Conservation (phyloP, 1,140 invertebrate genomes). For the Eumeta japonica region DNA sequence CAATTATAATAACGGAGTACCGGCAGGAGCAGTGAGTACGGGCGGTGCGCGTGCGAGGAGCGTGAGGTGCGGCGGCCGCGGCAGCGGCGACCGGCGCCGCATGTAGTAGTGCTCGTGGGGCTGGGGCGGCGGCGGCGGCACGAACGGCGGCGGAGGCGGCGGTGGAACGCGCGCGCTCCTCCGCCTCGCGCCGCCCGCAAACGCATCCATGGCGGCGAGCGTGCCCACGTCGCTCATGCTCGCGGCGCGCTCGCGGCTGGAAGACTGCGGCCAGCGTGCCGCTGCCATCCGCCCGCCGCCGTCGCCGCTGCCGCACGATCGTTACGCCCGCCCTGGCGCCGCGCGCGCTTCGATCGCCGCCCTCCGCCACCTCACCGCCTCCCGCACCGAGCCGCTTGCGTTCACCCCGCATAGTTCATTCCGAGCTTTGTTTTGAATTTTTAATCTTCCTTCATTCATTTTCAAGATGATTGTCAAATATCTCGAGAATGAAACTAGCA, state of each 20-base stretch:
- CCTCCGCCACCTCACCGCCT: constrained; percentile 43
- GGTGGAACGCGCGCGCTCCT: constrained; percentile 45
- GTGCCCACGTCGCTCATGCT: constrained; percentile 54
- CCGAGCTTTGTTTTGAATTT: constrained; percentile 55
- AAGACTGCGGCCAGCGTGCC: constrained; percentile 57
- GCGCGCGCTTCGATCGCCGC: constrained; percentile 51
- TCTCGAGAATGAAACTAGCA: too few species aligned
- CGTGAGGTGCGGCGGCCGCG: constrained; percentile 38
- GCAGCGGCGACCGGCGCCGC: constrained; percentile 49
- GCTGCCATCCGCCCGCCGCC: constrained; percentile 51
- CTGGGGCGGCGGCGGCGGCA: constrained; percentile 50
- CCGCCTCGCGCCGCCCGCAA: constrained; percentile 54
- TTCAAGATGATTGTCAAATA: too few species aligned
- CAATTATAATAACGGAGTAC: too few species aligned
- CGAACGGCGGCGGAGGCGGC: constrained; percentile 51
- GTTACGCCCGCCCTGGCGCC: constrained; percentile 35
- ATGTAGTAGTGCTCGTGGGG: constrained; percentile 51
- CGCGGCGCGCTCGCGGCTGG: constrained; percentile 52
- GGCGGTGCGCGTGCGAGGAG: constrained; percentile 44
- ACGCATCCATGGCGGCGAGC: constrained; percentile 54
- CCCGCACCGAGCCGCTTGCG: constrained; percentile 31
- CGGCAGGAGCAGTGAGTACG: too few species aligned
- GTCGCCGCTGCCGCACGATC: constrained; percentile 61
- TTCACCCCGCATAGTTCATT: constrained; percentile 31
- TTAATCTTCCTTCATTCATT: constrained; percentile 54